Conservation (phyloP, 2,888 invertebrate genomes). For the Ochropleura plecta region DNA sequence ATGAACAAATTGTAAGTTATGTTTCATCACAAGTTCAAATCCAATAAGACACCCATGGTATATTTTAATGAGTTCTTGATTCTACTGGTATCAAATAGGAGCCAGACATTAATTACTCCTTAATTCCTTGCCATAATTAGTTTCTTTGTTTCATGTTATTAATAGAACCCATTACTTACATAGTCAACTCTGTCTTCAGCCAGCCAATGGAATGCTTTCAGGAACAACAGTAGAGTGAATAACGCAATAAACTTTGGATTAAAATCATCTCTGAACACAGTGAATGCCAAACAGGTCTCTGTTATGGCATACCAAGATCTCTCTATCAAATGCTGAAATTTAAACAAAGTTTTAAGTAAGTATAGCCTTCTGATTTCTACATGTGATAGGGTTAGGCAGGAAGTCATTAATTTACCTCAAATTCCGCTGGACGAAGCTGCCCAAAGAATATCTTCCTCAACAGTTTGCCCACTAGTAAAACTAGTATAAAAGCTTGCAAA, state of each 20-base stretch:
- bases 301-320: conserved; percentile 99
- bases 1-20: not conserved
- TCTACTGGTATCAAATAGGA: conserved; percentile 15
- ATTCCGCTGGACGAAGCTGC: conserved; percentile 97
- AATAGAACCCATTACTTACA: conserved; percentile 92
- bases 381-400: not conserved
- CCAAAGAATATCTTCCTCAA: conserved; percentile 99
- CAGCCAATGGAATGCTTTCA: conserved; percentile 99
- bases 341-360: conserved; percentile 35
- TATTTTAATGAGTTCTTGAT: conserved; percentile 7
- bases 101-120: conserved; percentile 15
- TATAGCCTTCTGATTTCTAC: not conserved
- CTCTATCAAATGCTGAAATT: conserved; percentile 97
- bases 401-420: conserved; percentile 93
- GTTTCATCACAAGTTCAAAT: not conserved
- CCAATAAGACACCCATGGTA: not conserved
- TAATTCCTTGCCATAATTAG: conserved; percentile 40
- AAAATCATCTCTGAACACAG: conserved; percentile 99
- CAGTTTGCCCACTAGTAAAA: conserved; percentile 97
- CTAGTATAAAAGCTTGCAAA: conserved; percentile 98
- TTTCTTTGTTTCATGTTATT: conserved; percentile 51
- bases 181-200: conserved; percentile 99
- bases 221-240: conserved; percentile 98
- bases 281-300: conserved; percentile 99
- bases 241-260: conserved; percentile 99